Evolutionary conservation across 2,888 invertebrate genomes (phyloP).

Genomic region (Amphipoea oculea): DNA sequence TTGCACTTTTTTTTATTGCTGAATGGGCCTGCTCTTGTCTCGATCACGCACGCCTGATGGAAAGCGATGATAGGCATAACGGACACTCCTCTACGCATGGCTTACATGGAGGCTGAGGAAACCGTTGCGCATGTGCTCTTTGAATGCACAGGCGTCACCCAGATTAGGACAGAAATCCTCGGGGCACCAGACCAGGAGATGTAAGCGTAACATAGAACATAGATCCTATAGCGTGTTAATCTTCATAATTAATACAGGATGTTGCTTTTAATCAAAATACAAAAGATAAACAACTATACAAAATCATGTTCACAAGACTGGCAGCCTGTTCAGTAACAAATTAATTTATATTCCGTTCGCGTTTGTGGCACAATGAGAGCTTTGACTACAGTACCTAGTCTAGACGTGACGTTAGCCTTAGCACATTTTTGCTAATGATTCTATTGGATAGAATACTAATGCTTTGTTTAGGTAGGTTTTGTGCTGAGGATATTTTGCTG

Average conservation of each 20-base stretch:
- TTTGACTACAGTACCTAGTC: slow-evolving; percentile 21
- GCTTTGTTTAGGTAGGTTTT: neutral
- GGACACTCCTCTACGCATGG: no score
- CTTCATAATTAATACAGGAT: neutral
- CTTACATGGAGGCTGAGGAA: no score
- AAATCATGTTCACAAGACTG: neutral
- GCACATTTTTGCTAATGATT: slow-evolving; percentile 18
- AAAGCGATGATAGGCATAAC: no score
- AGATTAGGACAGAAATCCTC: no score
- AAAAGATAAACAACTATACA: neutral
- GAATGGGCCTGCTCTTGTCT: no score
- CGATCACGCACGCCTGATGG: no score
- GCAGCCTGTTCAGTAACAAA: slow-evolving; percentile 11
- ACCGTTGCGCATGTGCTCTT: no score
- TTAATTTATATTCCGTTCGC: slow-evolving; percentile 36
- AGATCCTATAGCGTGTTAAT: neutral
- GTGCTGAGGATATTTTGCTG: neutral
- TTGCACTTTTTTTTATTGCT: no score
- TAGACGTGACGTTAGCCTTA: slow-evolving; percentile 25
- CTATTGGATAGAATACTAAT: neutral
- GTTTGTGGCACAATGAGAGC: slow-evolving; percentile 37
- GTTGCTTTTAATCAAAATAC: slow-evolving; percentile 1
- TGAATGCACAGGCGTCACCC: no score
- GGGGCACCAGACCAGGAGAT: no score
- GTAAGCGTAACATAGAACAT: no score